Conservation (phyloP, 2,797 vertebrate genomes). For the Chiropotes sagulatus region DNA sequence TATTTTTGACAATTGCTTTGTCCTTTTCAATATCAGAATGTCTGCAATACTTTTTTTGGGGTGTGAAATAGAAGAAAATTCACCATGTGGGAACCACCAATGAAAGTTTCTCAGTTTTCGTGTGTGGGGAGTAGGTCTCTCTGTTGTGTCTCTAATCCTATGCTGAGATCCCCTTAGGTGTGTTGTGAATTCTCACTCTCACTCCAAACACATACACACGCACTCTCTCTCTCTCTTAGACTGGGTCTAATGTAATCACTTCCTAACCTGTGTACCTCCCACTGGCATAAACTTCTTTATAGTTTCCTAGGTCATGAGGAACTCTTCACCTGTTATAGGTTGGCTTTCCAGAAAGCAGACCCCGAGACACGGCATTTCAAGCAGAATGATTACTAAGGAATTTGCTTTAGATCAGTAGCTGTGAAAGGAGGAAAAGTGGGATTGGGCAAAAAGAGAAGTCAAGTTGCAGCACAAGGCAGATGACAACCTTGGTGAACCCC, state of each 20-base stretch:
- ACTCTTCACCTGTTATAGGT: neutral
- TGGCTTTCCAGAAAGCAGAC: neutral
- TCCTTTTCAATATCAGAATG: neutral
- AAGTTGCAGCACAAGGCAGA: neutral
- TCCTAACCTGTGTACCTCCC: neutral
- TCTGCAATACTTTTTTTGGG: neutral
- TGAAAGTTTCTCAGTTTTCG: neutral
- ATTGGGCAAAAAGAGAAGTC: neutral
- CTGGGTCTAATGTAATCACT: neutral
- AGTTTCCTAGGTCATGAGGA: neutral
- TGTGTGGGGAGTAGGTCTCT: neutral
- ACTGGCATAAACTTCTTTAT: neutral
- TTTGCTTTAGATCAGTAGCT: neutral
- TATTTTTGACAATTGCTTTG: neutral
- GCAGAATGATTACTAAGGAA: neutral
- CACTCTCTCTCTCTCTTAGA: neutral
- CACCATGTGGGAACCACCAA: neutral
- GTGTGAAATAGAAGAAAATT: neutral
- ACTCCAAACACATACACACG: neutral
- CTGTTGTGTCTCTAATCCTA: neutral
- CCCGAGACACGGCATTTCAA: neutral
- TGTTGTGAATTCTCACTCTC: neutral
- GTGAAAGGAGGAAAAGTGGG: neutral
- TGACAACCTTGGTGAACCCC: neutral
- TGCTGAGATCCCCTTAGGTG: neutral